A percentile compares a stretch with the other conserved stretches of the same genome.
phyloP scores from a whole-genome alignment of 2,888 invertebrate species.

The Eristalinus sepulchralis region DNA sequence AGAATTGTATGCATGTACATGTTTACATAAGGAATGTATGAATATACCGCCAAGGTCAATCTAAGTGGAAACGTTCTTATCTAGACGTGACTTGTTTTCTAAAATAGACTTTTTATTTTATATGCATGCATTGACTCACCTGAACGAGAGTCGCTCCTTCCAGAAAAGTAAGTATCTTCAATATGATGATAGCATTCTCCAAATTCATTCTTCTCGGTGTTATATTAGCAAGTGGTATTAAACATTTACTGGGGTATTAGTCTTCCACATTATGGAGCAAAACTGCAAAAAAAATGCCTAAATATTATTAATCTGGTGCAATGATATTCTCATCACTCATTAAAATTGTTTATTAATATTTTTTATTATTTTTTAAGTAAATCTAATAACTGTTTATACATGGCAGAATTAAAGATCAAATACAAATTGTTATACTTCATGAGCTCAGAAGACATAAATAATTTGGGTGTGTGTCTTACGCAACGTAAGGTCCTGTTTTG shows the following conservation, averaged over 20 bases:
- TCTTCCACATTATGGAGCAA: background rate
- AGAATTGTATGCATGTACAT: constrained; percentile 39
- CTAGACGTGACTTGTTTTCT: constrained; percentile 7
- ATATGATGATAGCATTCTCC: constrained; percentile 60
- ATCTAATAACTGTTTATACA: no score
- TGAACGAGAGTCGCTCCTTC: constrained; percentile 61
- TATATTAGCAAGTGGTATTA: background rate
- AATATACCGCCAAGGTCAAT: constrained; percentile 35
- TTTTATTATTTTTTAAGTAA: no score
- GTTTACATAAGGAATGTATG: no score
- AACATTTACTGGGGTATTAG: background rate
- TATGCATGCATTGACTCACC: constrained; percentile 49
- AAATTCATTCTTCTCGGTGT: constrained; percentile 61
- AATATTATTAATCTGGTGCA: background rate
- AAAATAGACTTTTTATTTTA: constrained; percentile 5
- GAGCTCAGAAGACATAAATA: no score
- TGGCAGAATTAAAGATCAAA: no score
- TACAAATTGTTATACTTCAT: no score
- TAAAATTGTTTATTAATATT: background rate
- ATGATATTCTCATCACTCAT: no score
- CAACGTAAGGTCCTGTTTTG: no score
- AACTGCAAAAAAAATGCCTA: background rate
- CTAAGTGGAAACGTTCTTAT: constrained; percentile 27
- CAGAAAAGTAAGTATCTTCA: constrained; percentile 64
- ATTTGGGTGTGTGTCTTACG: no score